Percentiles rank a stretch among this genome's conserved stretches.
Conservation (phyloP, 2,797 vertebrate species). For the Lagothrix lagotricha region DNA sequence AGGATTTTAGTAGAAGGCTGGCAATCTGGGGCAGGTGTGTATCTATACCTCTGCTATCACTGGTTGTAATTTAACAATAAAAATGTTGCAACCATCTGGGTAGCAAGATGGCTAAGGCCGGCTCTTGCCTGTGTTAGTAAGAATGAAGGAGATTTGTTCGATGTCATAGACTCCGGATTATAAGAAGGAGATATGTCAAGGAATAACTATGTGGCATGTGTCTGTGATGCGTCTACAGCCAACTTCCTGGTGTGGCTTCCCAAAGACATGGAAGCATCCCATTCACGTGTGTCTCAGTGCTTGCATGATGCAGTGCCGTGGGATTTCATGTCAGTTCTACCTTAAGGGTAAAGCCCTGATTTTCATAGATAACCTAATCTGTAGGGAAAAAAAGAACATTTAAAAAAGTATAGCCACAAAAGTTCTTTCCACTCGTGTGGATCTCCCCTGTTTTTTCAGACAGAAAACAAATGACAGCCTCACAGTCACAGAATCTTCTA, state of each 20-base stretch:
- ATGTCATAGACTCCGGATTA: slow-evolving; percentile 79
- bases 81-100: slow-evolving; percentile 85
- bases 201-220: slow-evolving; percentile 65
- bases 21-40: slow-evolving; percentile 82
- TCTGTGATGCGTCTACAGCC: slow-evolving; percentile 74
- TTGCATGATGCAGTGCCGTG: slow-evolving; percentile 52
- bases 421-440: slow-evolving; percentile 3
- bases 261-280: slow-evolving; percentile 44
- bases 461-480: background rate
- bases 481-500: background rate
- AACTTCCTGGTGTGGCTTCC: slow-evolving; percentile 76
- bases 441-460: background rate
- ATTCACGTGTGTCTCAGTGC: background rate
- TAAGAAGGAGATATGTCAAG: slow-evolving; percentile 78
- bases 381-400: background rate
- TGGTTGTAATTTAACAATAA: slow-evolving; percentile 85
- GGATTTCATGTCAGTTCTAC: slow-evolving; percentile 58
- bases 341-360: slow-evolving; percentile 61
- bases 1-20: slow-evolving; percentile 76
- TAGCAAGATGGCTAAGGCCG: slow-evolving; percentile 82
- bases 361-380: slow-evolving; percentile 55
- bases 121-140: slow-evolving; percentile 80
- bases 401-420: background rate
- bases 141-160: slow-evolving; percentile 81
- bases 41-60: slow-evolving; percentile 82